phyloP scores from a whole-genome alignment of 2,113 vertebrate genomes.

The Rana temporaria region DNA sequence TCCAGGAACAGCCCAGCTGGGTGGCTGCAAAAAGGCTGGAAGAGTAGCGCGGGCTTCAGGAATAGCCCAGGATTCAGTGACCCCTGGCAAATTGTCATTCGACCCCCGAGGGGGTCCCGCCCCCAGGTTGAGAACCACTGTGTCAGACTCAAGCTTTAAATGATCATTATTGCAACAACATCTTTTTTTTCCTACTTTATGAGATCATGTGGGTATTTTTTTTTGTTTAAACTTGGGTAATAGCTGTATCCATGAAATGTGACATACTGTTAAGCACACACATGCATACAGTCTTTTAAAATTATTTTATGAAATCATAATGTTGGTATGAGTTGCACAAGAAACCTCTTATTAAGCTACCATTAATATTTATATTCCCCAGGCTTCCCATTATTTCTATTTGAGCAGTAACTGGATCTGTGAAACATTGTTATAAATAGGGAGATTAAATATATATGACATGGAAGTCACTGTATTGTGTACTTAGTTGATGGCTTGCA shows the following conservation, averaged over 20 bases:
- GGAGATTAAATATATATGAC: conserved; percentile 28
- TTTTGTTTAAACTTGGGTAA: neutral
- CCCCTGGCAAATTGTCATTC: too few species aligned
- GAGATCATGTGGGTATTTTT: neutral
- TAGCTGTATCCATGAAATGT: neutral
- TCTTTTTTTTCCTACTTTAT: too few species aligned
- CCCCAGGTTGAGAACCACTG: too few species aligned
- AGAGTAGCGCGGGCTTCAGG: too few species aligned
- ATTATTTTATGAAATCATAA: neutral
- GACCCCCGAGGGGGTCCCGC: too few species aligned
- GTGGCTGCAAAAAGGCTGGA: too few species aligned
- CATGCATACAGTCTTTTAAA: neutral
- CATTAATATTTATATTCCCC: neutral
- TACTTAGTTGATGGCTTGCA: neutral
- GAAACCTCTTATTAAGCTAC: conserved; percentile 1
- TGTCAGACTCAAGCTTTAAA: too few species aligned
- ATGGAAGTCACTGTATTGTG: conserved; percentile 1
- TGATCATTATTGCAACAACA: too few species aligned
- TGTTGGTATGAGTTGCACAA: neutral
- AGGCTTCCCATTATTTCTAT: conserved; percentile 3
- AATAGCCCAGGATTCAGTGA: too few species aligned
- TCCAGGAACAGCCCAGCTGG: too few species aligned
- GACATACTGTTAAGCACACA: neutral
- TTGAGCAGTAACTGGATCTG: conserved; percentile 11
- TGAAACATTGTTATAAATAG: conserved; percentile 16